Evolutionary conservation across 2,113 vertebrate genomes (phyloP).

Genomic region (Machaerirhynchus nigripectus): DNA sequence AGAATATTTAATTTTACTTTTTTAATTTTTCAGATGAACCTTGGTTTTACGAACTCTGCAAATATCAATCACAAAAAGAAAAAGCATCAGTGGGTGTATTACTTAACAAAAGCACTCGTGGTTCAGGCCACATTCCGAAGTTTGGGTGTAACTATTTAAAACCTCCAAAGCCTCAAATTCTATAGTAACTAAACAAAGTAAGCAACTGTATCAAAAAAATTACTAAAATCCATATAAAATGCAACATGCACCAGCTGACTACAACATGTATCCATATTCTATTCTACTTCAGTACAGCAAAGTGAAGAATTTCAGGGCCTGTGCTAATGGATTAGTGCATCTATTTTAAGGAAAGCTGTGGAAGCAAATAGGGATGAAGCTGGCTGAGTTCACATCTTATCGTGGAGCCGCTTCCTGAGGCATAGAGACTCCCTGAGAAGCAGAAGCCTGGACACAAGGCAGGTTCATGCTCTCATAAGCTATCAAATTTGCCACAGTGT

Average conservation of each 20-base stretch:
- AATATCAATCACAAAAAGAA: background rate
- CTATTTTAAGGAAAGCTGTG: background rate
- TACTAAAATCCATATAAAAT: background rate
- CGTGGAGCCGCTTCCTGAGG: background rate
- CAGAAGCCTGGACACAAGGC: background rate
- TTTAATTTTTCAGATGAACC: background rate
- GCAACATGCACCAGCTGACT: background rate
- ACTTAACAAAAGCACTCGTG: background rate
- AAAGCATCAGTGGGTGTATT: background rate
- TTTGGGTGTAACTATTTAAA: background rate
- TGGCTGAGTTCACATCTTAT: background rate
- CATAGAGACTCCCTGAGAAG: background rate
- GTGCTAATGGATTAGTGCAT: background rate
- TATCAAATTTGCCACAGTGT: rapidly evolving
- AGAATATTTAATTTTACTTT: background rate
- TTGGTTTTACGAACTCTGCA: background rate
- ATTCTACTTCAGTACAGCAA: background rate
- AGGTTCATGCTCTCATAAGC: rapidly evolving
- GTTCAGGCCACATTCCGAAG: background rate
- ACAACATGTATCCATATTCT: background rate
- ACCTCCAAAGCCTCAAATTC: background rate
- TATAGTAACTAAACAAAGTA: background rate
- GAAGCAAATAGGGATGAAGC: background rate
- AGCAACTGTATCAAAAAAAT: background rate
- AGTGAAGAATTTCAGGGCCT: background rate